Evolutionary conservation across 2,797 vertebrate genomes (phyloP).

Genomic region (Poeciliopsis gracilis): DNA sequence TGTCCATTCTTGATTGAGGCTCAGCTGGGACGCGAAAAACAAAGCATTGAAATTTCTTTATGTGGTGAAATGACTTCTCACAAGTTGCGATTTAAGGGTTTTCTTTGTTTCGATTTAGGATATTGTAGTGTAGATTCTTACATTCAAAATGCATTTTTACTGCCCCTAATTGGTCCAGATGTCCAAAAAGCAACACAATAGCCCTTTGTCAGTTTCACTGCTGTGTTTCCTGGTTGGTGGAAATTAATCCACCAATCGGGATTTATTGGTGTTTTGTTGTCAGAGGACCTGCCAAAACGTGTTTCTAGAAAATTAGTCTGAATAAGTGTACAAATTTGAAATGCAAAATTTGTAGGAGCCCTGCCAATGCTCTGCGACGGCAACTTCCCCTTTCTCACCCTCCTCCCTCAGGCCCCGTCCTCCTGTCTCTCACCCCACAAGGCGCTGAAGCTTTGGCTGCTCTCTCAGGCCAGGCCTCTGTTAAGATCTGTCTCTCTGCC

Average conservation of each 20-base stretch:
- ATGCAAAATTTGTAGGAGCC: neutral
- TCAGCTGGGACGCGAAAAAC: neutral
- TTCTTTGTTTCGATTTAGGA: neutral
- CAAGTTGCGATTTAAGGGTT: neutral
- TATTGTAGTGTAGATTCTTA: neutral
- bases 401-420: slow-evolving; percentile 28
- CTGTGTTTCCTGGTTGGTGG: neutral
- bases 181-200: neutral
- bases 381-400: slow-evolving; percentile 20
- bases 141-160: neutral
- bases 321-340: neutral
- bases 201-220: neutral
- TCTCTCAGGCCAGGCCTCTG: slow-evolving; percentile 53
- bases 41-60: neutral
- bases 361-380: slow-evolving; percentile 11
- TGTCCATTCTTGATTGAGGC: neutral
- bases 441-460: slow-evolving; percentile 59
- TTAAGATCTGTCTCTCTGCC: slow-evolving; percentile 59
- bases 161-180: neutral
- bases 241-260: neutral
- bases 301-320: neutral
- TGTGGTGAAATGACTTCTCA: neutral
- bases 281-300: neutral
- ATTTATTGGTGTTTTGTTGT: neutral
- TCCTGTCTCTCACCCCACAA: slow-evolving; percentile 47